phyloP scores from a whole-genome alignment of 2,797 vertebrate species.

The Rousettus madagascariensis region DNA sequence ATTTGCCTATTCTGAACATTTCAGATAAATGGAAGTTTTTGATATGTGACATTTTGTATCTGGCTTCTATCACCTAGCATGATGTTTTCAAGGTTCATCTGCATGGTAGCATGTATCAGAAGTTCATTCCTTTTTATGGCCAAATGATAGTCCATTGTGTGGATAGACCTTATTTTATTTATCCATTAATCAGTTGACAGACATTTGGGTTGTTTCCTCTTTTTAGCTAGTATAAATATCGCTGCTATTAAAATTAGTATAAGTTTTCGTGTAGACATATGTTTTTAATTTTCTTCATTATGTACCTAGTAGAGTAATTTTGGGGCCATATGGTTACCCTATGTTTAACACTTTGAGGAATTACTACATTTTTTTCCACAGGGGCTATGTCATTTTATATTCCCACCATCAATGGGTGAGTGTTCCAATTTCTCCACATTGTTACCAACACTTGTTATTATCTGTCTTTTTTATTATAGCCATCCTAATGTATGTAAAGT shows the following conservation, averaged over 20 bases:
- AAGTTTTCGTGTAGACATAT: not conserved
- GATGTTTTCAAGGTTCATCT: not conserved
- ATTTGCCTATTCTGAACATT: not conserved
- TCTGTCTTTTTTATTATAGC: no score
- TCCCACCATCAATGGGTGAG: not conserved
- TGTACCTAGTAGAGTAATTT: not conserved
- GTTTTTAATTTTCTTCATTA: not conserved
- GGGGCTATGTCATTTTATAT: not conserved
- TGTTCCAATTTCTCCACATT: not conserved
- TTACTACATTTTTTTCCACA: not conserved
- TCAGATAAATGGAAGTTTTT: not conserved
- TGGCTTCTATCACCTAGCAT: not conserved
- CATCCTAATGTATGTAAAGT: not conserved
- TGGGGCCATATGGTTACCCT: not conserved
- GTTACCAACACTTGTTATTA: not conserved
- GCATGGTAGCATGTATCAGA: not conserved
- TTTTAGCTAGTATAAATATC: not conserved
- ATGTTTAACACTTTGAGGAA: not conserved
- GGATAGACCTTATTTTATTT: not conserved
- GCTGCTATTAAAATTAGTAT: not conserved
- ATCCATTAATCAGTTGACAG: not conserved
- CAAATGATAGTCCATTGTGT: not conserved
- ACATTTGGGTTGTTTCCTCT: not conserved
- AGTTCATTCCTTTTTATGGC: not conserved
- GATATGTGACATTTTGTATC: not conserved